These are phyloP conservation scores for Luscinia luscinia DNA, from an alignment of 2,797 vertebrate species.

Conservation along the genomic window DNA sequence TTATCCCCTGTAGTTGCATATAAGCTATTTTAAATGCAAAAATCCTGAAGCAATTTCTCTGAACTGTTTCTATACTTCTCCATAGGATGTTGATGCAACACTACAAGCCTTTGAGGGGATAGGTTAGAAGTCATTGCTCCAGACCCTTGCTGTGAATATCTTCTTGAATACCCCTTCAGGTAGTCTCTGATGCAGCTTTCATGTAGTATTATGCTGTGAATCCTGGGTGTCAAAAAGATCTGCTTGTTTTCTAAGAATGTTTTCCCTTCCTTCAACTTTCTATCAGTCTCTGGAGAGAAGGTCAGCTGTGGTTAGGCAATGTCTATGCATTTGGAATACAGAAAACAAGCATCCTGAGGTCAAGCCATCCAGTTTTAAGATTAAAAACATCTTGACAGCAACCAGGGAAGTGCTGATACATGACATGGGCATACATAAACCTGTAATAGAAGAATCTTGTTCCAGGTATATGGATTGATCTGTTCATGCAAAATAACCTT, in stretches of 20 bases:
- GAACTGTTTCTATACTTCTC: neutral
- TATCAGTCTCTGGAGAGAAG: neutral
- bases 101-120: neutral
- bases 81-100: neutral
- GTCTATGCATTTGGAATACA: neutral
- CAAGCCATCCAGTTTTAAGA: neutral
- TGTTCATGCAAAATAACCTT: neutral
- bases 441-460: neutral
- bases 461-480: neutral
- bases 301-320: neutral
- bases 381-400: neutral
- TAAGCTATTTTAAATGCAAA: neutral
- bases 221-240: neutral
- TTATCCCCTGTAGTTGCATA: neutral
- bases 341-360: neutral
- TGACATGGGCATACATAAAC: neutral
- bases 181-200: neutral
- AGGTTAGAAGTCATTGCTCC: neutral
- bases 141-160: neutral
- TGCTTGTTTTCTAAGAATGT: neutral
- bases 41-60: neutral
- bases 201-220: neutral
- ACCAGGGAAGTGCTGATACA: neutral
- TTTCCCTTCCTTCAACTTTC: neutral
- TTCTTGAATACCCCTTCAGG: neutral